phyloP scores from a whole-genome alignment of 1,140 invertebrate species.

The Archivesica marissinica region DNA sequence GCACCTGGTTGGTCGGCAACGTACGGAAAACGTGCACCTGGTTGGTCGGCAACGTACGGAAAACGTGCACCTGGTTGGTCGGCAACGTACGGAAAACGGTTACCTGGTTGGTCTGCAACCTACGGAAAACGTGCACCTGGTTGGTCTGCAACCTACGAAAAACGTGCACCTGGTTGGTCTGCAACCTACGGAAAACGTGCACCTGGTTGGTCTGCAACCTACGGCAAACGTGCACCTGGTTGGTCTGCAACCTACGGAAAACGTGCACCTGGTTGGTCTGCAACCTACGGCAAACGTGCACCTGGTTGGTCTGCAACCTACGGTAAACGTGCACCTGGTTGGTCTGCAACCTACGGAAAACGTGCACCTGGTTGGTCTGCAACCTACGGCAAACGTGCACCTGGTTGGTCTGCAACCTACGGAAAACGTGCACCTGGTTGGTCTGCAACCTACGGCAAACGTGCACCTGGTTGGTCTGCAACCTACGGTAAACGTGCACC shows the following conservation, averaged over 20 bases:
- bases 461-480: conserved; percentile 19
- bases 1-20: conserved; percentile 26
- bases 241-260: conserved; percentile 45
- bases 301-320: conserved; percentile 31
- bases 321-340: conserved; percentile 1
- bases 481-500: conserved; percentile 37
- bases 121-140: conserved; percentile 31
- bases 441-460: conserved; percentile 23
- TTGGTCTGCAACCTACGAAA: conserved; percentile 31
- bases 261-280: conserved; percentile 19
- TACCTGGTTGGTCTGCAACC: conserved; percentile 7
- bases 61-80: conserved; percentile 36
- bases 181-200: conserved; percentile 38
- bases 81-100: conserved; percentile 36
- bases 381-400: conserved; percentile 36
- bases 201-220: conserved; percentile 16
- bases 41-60: conserved; percentile 37
- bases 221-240: conserved; percentile 38
- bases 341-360: conserved; percentile 35
- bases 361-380: conserved; percentile 12
- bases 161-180: conserved; percentile 21
- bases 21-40: conserved; percentile 30
- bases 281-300: conserved; percentile 22
- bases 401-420: conserved; percentile 30
- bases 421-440: conserved; percentile 7